Percentiles rank a stretch among this genome's conserved stretches.
Conservation (phyloP, 2,888 invertebrate genomes). For the Drosophila meridiana region DNA sequence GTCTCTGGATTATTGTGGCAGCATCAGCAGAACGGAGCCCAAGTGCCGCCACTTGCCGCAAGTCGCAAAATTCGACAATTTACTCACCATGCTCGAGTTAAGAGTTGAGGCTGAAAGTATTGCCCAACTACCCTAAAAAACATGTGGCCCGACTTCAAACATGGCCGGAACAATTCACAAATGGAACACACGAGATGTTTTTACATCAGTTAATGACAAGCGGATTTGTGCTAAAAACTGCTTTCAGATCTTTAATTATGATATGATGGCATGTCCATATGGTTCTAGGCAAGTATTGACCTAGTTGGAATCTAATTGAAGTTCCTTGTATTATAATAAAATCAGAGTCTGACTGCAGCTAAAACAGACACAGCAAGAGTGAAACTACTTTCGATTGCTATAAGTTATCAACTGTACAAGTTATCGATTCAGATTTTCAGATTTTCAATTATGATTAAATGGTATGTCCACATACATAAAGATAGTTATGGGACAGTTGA, state of each 20-base stretch:
- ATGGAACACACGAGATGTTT: constrained; percentile 1
- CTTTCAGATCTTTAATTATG: background rate
- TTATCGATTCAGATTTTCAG: too few relatives aligned
- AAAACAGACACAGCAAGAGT: background rate
- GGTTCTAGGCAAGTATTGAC: background rate
- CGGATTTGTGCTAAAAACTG: background rate
- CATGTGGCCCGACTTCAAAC: background rate
- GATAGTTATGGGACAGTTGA: background rate
- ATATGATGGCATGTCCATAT: background rate
- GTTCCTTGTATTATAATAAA: background rate
- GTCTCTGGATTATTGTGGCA: constrained; percentile 47
- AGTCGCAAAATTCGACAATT: constrained; percentile 32
- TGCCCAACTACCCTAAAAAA: background rate
- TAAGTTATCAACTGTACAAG: too few relatives aligned
- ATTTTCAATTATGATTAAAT: too few relatives aligned
- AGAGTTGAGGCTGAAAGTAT: constrained; percentile 30
- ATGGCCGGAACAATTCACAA: background rate
- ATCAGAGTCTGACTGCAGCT: background rate
- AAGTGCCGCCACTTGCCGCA: constrained; percentile 24
- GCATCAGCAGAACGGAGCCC: constrained; percentile 10
- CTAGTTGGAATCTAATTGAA: background rate
- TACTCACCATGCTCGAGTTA: constrained; percentile 12
- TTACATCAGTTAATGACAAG: background rate
- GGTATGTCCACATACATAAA: too few relatives aligned
- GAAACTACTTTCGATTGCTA: background rate